Conservation (phyloP, 2,888 invertebrate species). For the Onthophagus sagittarius region DNA sequence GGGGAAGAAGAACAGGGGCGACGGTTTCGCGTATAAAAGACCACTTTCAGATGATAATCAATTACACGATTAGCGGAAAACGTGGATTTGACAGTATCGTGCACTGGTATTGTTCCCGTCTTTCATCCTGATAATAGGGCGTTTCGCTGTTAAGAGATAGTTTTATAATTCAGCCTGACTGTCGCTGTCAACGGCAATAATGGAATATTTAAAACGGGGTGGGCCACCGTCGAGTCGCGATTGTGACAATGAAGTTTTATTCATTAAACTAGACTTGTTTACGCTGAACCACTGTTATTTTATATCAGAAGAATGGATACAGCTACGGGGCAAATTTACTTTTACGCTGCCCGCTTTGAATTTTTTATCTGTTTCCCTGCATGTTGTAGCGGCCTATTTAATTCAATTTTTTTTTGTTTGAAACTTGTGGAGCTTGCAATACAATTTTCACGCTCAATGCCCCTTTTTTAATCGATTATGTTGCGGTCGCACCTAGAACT, state of each 20-base stretch:
- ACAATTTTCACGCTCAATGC: background rate
- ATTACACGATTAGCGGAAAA: constrained; percentile 6
- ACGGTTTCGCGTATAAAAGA: background rate
- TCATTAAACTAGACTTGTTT: background rate
- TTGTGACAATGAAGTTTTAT: background rate
- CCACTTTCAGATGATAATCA: constrained; percentile 1
- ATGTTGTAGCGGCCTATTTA: background rate
- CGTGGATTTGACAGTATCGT: constrained; percentile 2
- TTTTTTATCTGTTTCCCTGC: background rate
- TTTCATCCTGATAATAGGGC: background rate
- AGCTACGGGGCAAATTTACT: background rate
- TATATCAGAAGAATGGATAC: background rate
- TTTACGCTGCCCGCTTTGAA: background rate
- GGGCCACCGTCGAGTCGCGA: background rate
- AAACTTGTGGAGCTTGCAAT: background rate
- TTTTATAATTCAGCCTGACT: background rate
- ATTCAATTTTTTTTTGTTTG: background rate
- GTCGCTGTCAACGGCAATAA: background rate
- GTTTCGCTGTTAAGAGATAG: background rate
- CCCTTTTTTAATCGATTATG: background rate
- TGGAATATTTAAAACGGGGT: background rate
- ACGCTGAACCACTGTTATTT: background rate
- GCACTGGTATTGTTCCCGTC: background rate
- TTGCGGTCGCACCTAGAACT: background rate
- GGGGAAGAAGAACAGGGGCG: background rate